Evolutionary conservation across 1,140 invertebrate species (phyloP), one percentile per base, ranked within the genome.

Genomic region (Aphelinus atriplicis): DNA sequence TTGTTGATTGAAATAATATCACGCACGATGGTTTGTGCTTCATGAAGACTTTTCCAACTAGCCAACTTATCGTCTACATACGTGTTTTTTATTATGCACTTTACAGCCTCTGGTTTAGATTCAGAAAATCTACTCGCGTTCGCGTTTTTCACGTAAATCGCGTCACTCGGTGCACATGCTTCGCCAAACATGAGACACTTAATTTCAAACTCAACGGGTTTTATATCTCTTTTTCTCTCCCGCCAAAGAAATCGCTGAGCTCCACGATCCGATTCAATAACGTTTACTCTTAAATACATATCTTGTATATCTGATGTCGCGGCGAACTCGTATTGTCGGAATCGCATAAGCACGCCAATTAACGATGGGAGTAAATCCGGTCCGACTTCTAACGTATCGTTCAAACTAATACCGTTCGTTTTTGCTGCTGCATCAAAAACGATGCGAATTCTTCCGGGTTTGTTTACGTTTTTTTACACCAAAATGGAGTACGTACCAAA

Each of bases 231-330:
- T 42, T 64, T 58, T 7, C 47, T 55, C 9, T 45, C 62, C 2
- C 78, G 55, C 80, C 82, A 84, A 26, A 86, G 70, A 74, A 82
- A 84, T 10, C 80, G 74, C 60, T 81, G 76, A 1, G 74, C 73
- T 6, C 79, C 48, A 64, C 71, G 69, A 67, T 83, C 81, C 64
- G 78, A 76, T 9, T 58, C 26, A 3, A 74, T 47, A 26, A 85
- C 77, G 58, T 78, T 77, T n/a, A 81, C 63, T 63, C 74, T 81
- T 1, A 84, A 66, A 46, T 85, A 88, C 84, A 86, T 86, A 10
- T 85, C 85, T 57, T 1, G 6, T 4, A 84, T 84, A 55, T 84
- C 84, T 7, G 77, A 83, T 3, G 51, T 76, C 0, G 83, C 66
- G 0, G 82, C 82, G 1, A 84, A 47, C 2, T 10, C 9, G 3